Evolutionary conservation across 2,113 vertebrate genomes (phyloP), one percentile per base, ranked within the genome.

Genomic region (Anolis sagrei): DNA sequence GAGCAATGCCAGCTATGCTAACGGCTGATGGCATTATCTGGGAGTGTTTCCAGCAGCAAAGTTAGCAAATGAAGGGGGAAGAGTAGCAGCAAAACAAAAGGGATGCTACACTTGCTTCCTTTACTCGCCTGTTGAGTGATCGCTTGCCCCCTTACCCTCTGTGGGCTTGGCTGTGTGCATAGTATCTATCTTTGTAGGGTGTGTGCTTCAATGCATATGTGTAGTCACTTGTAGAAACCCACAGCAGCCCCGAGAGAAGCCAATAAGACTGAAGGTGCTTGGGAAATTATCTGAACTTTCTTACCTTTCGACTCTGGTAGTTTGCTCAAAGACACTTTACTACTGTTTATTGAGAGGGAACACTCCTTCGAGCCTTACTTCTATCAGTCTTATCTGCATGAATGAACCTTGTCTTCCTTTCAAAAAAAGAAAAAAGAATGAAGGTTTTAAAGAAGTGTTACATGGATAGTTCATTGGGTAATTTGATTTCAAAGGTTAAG

Each of bases 401-500:
- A 91, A 93, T 93, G 91, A 90, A 83, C 88, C 90, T 91, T 86
- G 62, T 93, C 93, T 94, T 94, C 87, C 86, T 93, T 95, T 88
- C 70, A 64, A 91, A 49, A 75, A 64, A 34, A 51, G 25, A 66
- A 10, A 48, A 61, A n/a, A 54, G 18, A 62, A 14, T 44, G 21
- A 62, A 27, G 19, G 13, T 62, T 23, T 23, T 19, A 62, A 25
- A 73, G 74, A 44, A 54, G 64, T 75, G 73, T 92, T 92, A 96
- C 91, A 95, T 93, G 93, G 91, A 89, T 84, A 91, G 89, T 85
- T 95, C 90, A 86, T 94, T 94, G 79, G 0, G 75, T 92, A 87
- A 92, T 88, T 90, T 90, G 92, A 92, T 91, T 90, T 90, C 92
- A 85, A 76, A 91, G 93, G 93, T 92, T 93, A 93, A 94, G 94